A percentile compares a stretch with the other conserved stretches of the same genome.
These are phyloP conservation scores for Acropora yongei DNA, from an alignment of 64 coral and sea anemone genomes.

Conservation along the genomic window DNA sequence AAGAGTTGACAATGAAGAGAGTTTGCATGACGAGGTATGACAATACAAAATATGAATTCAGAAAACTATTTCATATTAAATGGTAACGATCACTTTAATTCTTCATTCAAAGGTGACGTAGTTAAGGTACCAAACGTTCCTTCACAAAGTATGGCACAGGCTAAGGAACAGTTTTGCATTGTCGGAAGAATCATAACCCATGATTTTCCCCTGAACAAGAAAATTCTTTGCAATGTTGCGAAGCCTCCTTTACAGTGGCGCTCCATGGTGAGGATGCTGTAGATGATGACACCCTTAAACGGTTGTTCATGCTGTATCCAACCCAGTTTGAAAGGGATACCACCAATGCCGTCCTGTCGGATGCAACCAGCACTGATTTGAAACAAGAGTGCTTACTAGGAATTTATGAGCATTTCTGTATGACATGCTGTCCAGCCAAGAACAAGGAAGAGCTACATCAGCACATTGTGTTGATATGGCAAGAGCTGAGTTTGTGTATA, in stretches of 20 bases:
- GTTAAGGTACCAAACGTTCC: background rate
- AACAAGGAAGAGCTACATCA: background rate
- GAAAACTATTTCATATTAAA: background rate
- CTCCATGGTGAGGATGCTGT: constrained; percentile 46
- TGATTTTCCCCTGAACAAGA: constrained; percentile 7
- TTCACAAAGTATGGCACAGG: background rate
- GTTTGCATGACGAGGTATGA: constrained; percentile 5
- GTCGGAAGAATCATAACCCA: background rate
- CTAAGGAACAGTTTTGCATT: background rate
- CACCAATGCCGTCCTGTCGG: background rate
- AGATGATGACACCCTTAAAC: background rate
- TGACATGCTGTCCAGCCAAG: background rate
- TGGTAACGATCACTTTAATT: background rate
- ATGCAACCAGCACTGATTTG: background rate
- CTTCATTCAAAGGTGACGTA: constrained; percentile 33
- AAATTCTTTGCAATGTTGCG: constrained; percentile 15
- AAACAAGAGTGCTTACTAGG: background rate
- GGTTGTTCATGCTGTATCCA: background rate
- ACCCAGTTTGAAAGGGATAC: no score
- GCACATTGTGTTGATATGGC: background rate
- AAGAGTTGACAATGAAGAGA: constrained; percentile 34
- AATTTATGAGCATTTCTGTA: background rate
- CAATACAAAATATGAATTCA: background rate
- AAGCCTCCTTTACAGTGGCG: constrained; percentile 43
- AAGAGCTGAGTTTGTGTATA: background rate